These are phyloP conservation scores for Rotaria magnacalcarata DNA, from an alignment of 2,888 invertebrate genomes.

Conservation along the genomic window DNA sequence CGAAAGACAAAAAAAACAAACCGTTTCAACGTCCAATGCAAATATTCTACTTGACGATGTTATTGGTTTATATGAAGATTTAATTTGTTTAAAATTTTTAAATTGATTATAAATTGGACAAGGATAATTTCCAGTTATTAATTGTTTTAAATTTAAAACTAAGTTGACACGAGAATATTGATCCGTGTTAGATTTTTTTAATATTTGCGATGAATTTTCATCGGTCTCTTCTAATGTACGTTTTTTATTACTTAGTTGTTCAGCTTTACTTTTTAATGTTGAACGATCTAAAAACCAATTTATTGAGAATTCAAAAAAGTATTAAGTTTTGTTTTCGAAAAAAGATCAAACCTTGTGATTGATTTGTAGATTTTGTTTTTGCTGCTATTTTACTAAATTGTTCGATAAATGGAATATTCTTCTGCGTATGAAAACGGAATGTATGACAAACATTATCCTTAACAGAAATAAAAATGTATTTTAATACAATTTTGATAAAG, in stretches of 20 bases:
- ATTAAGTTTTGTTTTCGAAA: not conserved
- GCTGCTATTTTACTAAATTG: slow-evolving; percentile 18
- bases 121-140: slow-evolving; percentile 4
- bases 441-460: slow-evolving; percentile 25
- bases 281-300: not conserved
- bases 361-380: not conserved
- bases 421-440: slow-evolving; percentile 8
- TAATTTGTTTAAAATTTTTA: slow-evolving; percentile 1
- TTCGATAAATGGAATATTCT: not conserved
- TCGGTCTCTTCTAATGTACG: not conserved
- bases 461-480: not conserved
- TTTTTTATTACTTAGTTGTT: not conserved
- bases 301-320: not conserved
- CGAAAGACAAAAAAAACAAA: not conserved
- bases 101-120: slow-evolving; percentile 25
- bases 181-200: not conserved
- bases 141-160: slow-evolving; percentile 1
- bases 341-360: not conserved
- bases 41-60: not conserved
- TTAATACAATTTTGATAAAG: not conserved
- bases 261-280: not conserved
- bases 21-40: slow-evolving; percentile 30
- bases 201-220: too few relatives aligned
- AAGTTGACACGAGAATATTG: slow-evolving; percentile 14
- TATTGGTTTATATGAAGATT: not conserved